Conservation (phyloP, 2,113 vertebrate genomes). For the Myotis brandtii region DNA sequence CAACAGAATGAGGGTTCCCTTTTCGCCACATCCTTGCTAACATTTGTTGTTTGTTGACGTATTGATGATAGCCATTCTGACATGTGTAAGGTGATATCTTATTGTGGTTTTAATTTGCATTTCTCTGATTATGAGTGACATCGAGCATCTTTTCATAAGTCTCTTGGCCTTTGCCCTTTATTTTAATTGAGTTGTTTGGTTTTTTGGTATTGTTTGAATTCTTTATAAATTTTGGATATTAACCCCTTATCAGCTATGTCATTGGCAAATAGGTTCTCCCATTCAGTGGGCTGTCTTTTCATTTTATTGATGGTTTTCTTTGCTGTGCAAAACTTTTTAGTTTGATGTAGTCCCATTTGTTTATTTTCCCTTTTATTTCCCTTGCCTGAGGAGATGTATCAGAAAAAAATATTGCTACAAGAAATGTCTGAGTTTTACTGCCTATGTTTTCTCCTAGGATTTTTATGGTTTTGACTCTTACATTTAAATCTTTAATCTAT, state of each 20-base stretch:
- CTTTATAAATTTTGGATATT: background rate
- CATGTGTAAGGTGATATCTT: too few relatives aligned
- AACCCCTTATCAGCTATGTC: background rate
- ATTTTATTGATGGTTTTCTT: background rate
- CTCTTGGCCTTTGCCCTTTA: background rate
- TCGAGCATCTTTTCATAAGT: too few relatives aligned
- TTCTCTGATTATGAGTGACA: too few relatives aligned
- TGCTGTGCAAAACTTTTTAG: background rate
- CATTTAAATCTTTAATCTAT: background rate
- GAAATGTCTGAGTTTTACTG: background rate
- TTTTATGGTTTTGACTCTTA: background rate
- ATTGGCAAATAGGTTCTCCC: background rate
- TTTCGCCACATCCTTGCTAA: too few relatives aligned
- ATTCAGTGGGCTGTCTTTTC: background rate
- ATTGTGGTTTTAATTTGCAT: too few relatives aligned
- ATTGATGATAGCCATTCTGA: too few relatives aligned
- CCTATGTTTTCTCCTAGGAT: background rate
- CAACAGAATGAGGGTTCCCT: too few relatives aligned
- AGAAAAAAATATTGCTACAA: background rate
- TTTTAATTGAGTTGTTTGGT: background rate
- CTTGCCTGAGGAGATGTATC: background rate
- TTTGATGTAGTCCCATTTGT: background rate
- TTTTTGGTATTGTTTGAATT: background rate
- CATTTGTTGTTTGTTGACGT: too few relatives aligned
- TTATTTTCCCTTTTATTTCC: background rate